A percentile compares a stretch with the other conserved stretches of the same genome.
Conservation (phyloP, 2,113 vertebrate genomes). For the Catharus bicknelli region DNA sequence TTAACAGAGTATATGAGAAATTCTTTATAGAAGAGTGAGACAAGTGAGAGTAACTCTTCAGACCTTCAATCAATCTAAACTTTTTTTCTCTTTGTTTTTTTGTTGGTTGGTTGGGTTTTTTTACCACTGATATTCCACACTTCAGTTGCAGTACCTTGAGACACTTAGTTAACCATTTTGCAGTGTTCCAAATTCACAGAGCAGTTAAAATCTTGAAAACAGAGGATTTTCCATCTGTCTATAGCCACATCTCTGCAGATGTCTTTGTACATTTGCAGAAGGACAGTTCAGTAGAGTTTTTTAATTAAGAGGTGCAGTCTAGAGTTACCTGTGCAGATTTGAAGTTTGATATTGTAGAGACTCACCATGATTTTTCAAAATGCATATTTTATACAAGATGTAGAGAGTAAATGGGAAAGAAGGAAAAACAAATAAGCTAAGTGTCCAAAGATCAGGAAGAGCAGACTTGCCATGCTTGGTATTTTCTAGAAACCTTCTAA, state of each 20-base stretch:
- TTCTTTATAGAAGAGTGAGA: not conserved
- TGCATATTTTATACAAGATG: not conserved
- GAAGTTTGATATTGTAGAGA: not conserved
- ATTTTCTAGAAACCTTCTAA: not conserved
- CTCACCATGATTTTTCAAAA: not conserved
- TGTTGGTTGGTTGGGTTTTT: not conserved
- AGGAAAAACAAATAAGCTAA: not conserved
- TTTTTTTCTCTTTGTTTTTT: not conserved
- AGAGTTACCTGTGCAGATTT: not conserved
- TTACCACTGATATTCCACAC: not conserved
- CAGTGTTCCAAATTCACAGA: not conserved
- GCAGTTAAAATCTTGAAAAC: not conserved
- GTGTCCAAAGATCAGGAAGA: not conserved
- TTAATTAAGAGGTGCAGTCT: not conserved
- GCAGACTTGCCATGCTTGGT: not conserved
- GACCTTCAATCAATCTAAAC: not conserved
- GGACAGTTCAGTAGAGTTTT: not conserved
- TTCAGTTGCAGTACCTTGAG: not conserved
- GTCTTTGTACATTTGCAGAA: not conserved
- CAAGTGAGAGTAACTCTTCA: not conserved
- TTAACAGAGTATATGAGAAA: not conserved
- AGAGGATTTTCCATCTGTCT: not conserved
- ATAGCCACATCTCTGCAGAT: not conserved
- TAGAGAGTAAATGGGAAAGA: not conserved
- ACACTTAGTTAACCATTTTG: not conserved